Conservation (phyloP, 2,888 invertebrate species). For the Agelastica alni region DNA sequence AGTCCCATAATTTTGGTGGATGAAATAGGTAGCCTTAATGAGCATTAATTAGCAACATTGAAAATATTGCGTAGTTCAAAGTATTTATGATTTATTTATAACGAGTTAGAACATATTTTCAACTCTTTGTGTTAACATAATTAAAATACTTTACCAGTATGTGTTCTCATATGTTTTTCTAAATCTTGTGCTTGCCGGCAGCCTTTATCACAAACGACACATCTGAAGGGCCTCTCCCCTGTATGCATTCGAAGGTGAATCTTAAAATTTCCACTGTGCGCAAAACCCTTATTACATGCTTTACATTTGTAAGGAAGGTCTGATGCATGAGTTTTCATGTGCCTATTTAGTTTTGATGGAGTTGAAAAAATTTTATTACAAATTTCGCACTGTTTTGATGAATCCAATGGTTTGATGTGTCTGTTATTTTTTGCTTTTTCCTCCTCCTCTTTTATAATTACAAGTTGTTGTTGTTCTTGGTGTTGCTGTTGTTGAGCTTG, state of each 20-base stretch:
- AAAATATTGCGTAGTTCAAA: too few species aligned
- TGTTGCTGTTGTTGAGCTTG: constrained; percentile 30
- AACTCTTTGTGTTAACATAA: too few species aligned
- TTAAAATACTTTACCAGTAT: constrained; percentile 51
- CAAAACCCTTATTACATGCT: constrained; percentile 55
- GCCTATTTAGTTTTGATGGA: constrained; percentile 39
- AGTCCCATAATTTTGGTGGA: too few species aligned
- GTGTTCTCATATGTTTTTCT: constrained; percentile 58
- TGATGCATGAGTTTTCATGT: constrained; percentile 56
- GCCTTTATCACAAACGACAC: constrained; percentile 56
- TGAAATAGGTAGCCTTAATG: too few species aligned
- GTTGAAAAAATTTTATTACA: constrained; percentile 48
- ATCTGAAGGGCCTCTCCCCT: constrained; percentile 56
- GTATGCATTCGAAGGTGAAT: constrained; percentile 56
- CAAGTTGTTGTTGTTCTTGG: constrained; percentile 24
- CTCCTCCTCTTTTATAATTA: constrained; percentile 29
- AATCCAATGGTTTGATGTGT: constrained; percentile 32
- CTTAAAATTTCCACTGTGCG: constrained; percentile 57
- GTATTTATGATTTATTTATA: too few species aligned
- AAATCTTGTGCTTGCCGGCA: constrained; percentile 58
- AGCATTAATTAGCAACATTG: too few species aligned
- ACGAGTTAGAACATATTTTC: too few species aligned
- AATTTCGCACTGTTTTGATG: constrained; percentile 50
- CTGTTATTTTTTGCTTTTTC: constrained; percentile 28
- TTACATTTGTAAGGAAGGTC: constrained; percentile 56